Percentiles rank a stretch among this genome's conserved stretches.
phyloP scores from a whole-genome alignment of 2,797 vertebrate species.

The Gymnodraco acuticeps region DNA sequence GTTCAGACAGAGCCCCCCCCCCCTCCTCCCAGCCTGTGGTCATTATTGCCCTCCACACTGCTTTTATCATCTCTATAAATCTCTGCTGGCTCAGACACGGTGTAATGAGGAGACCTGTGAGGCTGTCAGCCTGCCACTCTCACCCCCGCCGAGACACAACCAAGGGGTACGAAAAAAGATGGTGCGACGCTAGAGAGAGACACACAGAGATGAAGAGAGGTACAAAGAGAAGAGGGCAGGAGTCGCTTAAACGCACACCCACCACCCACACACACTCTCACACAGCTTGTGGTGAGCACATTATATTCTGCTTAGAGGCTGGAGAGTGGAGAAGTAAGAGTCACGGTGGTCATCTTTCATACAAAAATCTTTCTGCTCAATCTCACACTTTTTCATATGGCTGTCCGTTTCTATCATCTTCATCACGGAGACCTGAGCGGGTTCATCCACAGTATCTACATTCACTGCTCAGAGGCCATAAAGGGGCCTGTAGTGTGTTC shows the following conservation, averaged over 20 bases:
- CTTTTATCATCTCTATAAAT: constrained; percentile 83
- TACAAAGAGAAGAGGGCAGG: constrained; percentile 39
- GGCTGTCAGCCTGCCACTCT: constrained; percentile 70
- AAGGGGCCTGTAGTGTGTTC: too few relatives aligned
- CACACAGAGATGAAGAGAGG: constrained; percentile 30
- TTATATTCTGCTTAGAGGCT: constrained; percentile 25
- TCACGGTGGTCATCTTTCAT: constrained; percentile 6
- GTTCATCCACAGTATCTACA: too few relatives aligned
- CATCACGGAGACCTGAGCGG: neutral
- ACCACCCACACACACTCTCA: neutral
- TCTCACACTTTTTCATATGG: constrained; percentile 8
- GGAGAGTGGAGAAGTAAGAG: constrained; percentile 1
- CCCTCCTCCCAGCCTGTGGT: constrained; percentile 57
- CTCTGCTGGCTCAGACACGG: constrained; percentile 69
- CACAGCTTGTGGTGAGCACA: constrained; percentile 1
- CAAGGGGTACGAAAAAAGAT: constrained; percentile 24
- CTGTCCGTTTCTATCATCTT: constrained; percentile 10
- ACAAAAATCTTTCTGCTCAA: constrained; percentile 19
- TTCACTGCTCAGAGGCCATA: too few relatives aligned
- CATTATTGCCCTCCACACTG: constrained; percentile 80
- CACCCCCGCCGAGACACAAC: constrained; percentile 53
- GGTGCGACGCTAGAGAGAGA: constrained; percentile 35
- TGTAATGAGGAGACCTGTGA: constrained; percentile 75
- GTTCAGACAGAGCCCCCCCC: constrained; percentile 33
- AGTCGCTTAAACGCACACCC: constrained; percentile 11